A percentile compares a stretch with the other conserved stretches of the same genome.
Conservation (phyloP, 64 coral and sea anemone genomes). For the Dendrophyllia cribrosa region DNA sequence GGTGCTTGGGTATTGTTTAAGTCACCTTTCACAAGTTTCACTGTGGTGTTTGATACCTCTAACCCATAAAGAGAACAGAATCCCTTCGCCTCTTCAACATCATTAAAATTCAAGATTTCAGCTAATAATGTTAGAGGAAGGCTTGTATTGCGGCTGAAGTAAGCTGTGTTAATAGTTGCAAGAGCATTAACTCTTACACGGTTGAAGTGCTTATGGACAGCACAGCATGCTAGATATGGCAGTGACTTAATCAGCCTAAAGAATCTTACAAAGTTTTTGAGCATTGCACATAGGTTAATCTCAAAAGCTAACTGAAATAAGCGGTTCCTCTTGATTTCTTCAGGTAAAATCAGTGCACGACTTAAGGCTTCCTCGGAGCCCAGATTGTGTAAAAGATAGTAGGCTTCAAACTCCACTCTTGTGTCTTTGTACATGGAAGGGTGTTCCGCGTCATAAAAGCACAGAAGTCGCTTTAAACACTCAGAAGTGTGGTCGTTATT, state of each 20-base stretch:
- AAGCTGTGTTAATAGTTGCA: conserved; percentile 65
- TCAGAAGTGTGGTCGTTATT: conserved; percentile 79
- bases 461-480: conserved; percentile 76
- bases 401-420: conserved; percentile 82
- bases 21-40: conserved; percentile 18
- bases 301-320: conserved; percentile 46
- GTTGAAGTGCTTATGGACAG: conserved; percentile 74
- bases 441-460: conserved; percentile 50
- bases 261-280: conserved; percentile 80
- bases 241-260: conserved; percentile 68
- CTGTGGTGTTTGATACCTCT: background rate
- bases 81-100: conserved; percentile 58
- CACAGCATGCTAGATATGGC: conserved; percentile 83
- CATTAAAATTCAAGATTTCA: conserved; percentile 61
- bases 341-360: conserved; percentile 55
- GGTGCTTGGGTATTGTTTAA: background rate
- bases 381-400: conserved; percentile 78
- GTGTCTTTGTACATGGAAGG: conserved; percentile 14
- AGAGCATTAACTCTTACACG: conserved; percentile 57
- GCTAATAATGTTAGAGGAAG: conserved; percentile 20
- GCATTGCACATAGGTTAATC: conserved; percentile 36
- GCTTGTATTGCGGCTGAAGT: conserved; percentile 43
- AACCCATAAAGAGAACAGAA: conserved; percentile 69
- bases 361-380: conserved; percentile 68
- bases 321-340: conserved; percentile 30